Percentiles rank a stretch among this genome's conserved stretches.
These are phyloP conservation scores for Cheilosia scutellata DNA, from an alignment of 2,888 invertebrate genomes.

Conservation along the genomic window DNA sequence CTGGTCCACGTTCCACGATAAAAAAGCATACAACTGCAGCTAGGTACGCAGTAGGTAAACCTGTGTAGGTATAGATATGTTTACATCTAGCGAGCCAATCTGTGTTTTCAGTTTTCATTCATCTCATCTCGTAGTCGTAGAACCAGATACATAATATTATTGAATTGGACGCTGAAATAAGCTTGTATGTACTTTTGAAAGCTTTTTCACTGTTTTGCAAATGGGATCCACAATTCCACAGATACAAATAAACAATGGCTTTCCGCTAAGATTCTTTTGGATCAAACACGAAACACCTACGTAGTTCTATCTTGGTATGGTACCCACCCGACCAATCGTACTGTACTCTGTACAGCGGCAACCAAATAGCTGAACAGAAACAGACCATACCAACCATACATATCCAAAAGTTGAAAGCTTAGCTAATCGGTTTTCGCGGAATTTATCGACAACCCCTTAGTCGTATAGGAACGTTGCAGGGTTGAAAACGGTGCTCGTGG, in stretches of 20 bases:
- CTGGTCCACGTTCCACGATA: constrained; percentile 12
- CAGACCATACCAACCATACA: constrained; percentile 46
- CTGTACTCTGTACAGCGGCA: constrained; percentile 16
- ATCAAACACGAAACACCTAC: constrained; percentile 70
- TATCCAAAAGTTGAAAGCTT: constrained; percentile 67
- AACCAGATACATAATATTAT: constrained; percentile 15
- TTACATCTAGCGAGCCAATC: constrained; percentile 38
- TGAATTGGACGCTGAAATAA: constrained; percentile 44
- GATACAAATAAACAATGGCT: constrained; percentile 27
- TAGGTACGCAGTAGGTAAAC: constrained; percentile 40
- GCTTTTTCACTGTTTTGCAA: constrained; percentile 39
- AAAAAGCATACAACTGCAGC: constrained; percentile 34
- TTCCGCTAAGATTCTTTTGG: constrained; percentile 57
- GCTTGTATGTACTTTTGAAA: constrained; percentile 43
- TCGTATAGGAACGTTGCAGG: constrained; percentile 70
- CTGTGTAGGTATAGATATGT: constrained; percentile 6
- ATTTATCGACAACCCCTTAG: constrained; percentile 72
- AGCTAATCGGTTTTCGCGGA: constrained; percentile 70
- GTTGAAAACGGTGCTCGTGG: constrained; percentile 51
- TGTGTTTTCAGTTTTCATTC: constrained; percentile 72
- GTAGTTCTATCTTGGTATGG: constrained; percentile 45
- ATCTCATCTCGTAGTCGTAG: constrained; percentile 61
- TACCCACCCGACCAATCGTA: too few relatives aligned
- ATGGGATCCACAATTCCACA: constrained; percentile 52
- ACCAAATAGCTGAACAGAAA: constrained; percentile 8